A percentile compares a stretch with the other conserved stretches of the same genome.
These are phyloP conservation scores for Menura novaehollandiae DNA, from an alignment of 2,113 vertebrate genomes.

Conservation along the genomic window DNA sequence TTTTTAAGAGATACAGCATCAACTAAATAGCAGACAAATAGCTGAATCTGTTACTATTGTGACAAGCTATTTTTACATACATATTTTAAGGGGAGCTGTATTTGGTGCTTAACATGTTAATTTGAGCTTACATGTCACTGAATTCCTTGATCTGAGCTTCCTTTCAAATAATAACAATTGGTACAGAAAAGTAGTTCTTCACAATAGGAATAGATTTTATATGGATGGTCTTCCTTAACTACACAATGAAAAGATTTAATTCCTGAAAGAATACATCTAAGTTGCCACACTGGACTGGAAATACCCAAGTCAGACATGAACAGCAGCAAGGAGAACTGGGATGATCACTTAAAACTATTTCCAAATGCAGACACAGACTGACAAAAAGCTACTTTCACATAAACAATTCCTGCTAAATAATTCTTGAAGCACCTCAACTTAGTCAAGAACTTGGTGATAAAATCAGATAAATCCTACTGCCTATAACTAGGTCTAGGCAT, in stretches of 20 bases:
- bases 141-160: neutral
- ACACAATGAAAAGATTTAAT: neutral
- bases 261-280: neutral
- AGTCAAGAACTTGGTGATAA: neutral
- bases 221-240: neutral
- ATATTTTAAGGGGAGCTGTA: neutral
- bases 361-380: neutral
- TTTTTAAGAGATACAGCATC: neutral
- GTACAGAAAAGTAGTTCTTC: neutral
- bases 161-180: neutral
- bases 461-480: constrained; percentile 6
- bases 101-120: neutral
- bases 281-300: neutral
- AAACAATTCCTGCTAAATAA: neutral
- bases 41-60: neutral
- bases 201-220: neutral
- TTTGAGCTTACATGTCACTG: neutral
- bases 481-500: constrained; percentile 11
- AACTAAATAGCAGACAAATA: neutral
- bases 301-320: neutral
- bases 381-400: neutral
- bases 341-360: neutral
- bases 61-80: neutral
- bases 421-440: neutral
- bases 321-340: neutral